Evolutionary conservation across 1,140 invertebrate genomes (phyloP).

Genomic region (Penaeus vannamei): DNA sequence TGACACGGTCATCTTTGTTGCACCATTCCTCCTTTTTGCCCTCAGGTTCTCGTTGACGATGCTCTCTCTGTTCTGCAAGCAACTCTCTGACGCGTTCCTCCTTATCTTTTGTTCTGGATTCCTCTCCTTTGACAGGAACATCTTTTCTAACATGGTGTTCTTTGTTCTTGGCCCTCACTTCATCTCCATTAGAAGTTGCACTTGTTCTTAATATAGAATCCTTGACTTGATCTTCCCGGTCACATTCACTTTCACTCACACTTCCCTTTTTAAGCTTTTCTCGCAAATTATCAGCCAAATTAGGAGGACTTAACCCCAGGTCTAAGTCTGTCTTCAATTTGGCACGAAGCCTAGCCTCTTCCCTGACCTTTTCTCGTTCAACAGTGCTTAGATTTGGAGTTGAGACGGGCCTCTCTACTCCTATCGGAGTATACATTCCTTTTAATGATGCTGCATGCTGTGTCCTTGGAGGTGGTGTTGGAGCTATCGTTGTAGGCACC

Average conservation of each 20-base stretch:
- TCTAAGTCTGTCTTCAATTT: slow-evolving; percentile 82
- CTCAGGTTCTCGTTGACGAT: slow-evolving; percentile 27
- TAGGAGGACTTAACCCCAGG: slow-evolving; percentile 81
- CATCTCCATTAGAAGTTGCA: neutral
- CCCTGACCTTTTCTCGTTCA: slow-evolving; percentile 76
- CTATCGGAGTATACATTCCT: slow-evolving; percentile 30
- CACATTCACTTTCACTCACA: slow-evolving; percentile 30
- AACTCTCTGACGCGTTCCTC: slow-evolving; percentile 63
- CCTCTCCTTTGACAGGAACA: slow-evolving; percentile 68
- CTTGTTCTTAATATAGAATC: neutral
- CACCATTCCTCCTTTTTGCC: slow-evolving; percentile 9
- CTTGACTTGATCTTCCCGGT: neutral
- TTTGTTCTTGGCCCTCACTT: neutral
- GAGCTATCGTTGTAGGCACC: slow-evolving; percentile 16
- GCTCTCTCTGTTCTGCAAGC: slow-evolving; percentile 61
- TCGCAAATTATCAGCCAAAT: slow-evolving; percentile 74
- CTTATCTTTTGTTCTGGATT: slow-evolving; percentile 73
- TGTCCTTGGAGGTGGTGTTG: slow-evolving; percentile 17
- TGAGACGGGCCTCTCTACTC: slow-evolving; percentile 43
- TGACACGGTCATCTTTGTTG: slow-evolving; percentile 54
- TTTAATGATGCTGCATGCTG: neutral
- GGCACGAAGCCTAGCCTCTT: slow-evolving; percentile 80
- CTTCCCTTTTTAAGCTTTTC: slow-evolving; percentile 52
- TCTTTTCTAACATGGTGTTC: neutral
- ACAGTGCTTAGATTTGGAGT: slow-evolving; percentile 71